Conservation (phyloP, 2,888 invertebrate genomes). For the Spialia ferax region DNA sequence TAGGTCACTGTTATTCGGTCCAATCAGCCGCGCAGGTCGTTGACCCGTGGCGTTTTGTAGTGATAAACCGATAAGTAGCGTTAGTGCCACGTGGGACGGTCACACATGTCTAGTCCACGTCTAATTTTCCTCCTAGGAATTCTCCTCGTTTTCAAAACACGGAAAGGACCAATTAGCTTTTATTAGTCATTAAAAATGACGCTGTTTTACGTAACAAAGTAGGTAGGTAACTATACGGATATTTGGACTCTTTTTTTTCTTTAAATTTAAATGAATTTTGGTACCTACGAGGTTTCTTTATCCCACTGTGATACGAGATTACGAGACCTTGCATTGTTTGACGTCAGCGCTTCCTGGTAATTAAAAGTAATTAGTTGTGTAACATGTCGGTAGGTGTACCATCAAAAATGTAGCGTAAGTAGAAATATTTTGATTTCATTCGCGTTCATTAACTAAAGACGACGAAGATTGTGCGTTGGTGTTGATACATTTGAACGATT, state of each 20-base stretch:
- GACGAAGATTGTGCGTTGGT: too few species aligned
- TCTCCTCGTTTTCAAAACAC: constrained; percentile 17
- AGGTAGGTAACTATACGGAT: too few species aligned
- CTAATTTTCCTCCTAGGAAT: constrained; percentile 26
- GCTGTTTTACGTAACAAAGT: background rate
- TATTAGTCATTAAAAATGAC: constrained; percentile 1
- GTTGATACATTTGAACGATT: too few species aligned
- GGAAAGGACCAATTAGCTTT: background rate
- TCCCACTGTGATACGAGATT: constrained; percentile 5
- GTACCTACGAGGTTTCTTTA: background rate
- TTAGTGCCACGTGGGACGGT: constrained; percentile 10
- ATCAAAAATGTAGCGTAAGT: too few species aligned
- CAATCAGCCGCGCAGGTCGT: constrained; percentile 30
- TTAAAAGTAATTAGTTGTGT: background rate
- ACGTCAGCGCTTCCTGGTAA: constrained; percentile 9
- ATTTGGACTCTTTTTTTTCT: background rate
- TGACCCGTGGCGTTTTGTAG: constrained; percentile 14
- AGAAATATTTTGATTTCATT: background rate
- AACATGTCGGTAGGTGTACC: too few species aligned
- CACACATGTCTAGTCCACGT: constrained; percentile 25
- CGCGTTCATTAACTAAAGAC: background rate
- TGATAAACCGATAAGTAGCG: constrained; percentile 26
- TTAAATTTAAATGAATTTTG: background rate
- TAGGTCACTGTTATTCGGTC: constrained; percentile 33
- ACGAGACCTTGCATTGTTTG: constrained; percentile 4